Evolutionary conservation across 2,888 invertebrate species (phyloP).

Genomic region (Pharmacophagus antenor): DNA sequence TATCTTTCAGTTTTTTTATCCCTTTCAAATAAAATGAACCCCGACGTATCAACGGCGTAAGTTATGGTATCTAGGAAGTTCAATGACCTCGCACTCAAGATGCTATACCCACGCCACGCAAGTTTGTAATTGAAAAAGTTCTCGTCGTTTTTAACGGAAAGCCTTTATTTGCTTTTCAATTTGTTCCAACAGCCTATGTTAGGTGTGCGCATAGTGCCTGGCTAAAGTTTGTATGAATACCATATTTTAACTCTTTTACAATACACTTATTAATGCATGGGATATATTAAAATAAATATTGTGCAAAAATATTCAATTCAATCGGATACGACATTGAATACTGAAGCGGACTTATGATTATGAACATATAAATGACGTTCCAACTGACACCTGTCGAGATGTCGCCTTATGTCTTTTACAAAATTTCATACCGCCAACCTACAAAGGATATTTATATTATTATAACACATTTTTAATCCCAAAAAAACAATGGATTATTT

Average conservation of each 20-base stretch:
- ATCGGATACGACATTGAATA: conserved; percentile 13
- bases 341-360: conserved; percentile 10
- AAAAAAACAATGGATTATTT: not conserved
- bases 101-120: conserved; percentile 61
- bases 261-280: conserved; percentile 14
- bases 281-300: conserved; percentile 10
- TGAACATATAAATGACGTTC: conserved; percentile 18
- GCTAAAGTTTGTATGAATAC: conserved; percentile 48
- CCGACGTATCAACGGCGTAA: conserved; percentile 20
- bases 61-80: conserved; percentile 37
- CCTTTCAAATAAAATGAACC: conserved; percentile 23
- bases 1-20: conserved; percentile 9
- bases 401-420: conserved; percentile 12
- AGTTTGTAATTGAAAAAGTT: conserved; percentile 80
- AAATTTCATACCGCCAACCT: conserved; percentile 3
- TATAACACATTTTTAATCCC: not conserved
- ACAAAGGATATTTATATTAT: conserved; percentile 11
- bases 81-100: conserved; percentile 45
- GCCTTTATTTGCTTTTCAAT: conserved; percentile 59
- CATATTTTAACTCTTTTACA: conserved; percentile 38
- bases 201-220: conserved; percentile 42
- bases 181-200: conserved; percentile 50
- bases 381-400: conserved; percentile 22
- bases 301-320: conserved; percentile 6
- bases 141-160: conserved; percentile 56